A percentile compares a stretch with the other conserved stretches of the same genome.
Evolutionary conservation across 2,888 invertebrate genomes (phyloP).

Genomic region (Coecobrya sp.): DNA sequence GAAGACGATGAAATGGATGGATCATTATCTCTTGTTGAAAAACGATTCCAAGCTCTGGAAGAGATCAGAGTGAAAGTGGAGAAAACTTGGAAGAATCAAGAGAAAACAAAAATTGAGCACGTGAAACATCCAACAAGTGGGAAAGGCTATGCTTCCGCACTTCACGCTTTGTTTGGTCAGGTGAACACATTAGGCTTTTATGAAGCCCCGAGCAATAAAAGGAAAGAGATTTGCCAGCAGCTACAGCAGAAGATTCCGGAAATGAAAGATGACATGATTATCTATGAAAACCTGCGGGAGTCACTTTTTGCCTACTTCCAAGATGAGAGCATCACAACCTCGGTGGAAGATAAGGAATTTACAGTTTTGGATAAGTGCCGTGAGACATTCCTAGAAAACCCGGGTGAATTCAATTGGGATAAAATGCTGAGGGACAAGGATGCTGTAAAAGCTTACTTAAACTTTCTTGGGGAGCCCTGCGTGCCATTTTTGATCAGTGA

Average conservation of each 20-base stretch:
- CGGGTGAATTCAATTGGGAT: conserved; percentile 32
- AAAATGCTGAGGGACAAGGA: conserved; percentile 66
- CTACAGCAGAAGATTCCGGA: no score
- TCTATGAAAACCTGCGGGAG: conserved; percentile 55
- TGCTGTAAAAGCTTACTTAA: conserved; percentile 74
- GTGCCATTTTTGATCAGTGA: conserved; percentile 81
- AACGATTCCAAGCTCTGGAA: neutral
- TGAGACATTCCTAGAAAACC: neutral
- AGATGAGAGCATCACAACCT: conserved; percentile 36
- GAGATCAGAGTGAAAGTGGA: neutral
- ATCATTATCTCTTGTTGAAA: no score
- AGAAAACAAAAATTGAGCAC: neutral
- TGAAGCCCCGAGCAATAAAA: conserved; percentile 44
- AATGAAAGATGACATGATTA: conserved; percentile 61
- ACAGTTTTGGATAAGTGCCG: conserved; percentile 30
- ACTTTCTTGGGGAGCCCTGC: conserved; percentile 73
- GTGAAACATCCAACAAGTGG: conserved; percentile 5
- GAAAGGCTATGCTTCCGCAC: neutral
- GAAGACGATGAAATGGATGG: neutral
- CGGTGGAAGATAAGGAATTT: conserved; percentile 52
- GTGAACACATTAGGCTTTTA: neutral
- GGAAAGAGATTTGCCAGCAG: conserved; percentile 47
- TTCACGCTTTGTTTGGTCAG: conserved; percentile 30
- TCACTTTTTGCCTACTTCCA: conserved; percentile 62
- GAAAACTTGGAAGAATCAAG: neutral